Percentiles rank a stretch among this genome's conserved stretches.
Evolutionary conservation across 2,888 invertebrate genomes (phyloP).

Genomic region (Ypsolopha scabrella): DNA sequence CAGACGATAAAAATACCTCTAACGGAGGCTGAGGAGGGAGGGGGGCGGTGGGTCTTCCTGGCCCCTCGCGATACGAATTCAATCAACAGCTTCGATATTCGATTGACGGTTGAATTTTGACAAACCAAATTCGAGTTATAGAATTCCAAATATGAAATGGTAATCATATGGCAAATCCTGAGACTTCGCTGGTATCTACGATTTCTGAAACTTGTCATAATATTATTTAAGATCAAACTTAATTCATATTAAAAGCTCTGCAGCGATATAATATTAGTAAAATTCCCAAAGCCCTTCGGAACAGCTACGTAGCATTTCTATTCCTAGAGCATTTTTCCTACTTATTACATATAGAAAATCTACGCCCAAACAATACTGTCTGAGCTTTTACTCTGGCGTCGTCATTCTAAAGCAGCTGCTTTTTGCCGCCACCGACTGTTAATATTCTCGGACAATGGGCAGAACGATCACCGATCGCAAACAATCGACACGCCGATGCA

Average conservation of each 20-base stretch:
- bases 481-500: conserved; percentile 42
- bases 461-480: conserved; percentile 35
- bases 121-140: not conserved
- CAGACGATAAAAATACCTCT: conserved; percentile 65
- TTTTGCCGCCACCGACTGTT: conserved; percentile 38
- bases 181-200: not conserved
- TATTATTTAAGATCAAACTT: no score
- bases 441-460: conserved; percentile 51
- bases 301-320: no score
- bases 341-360: no score
- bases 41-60: not conserved
- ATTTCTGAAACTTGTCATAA: no score
- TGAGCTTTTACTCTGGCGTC: conserved; percentile 2
- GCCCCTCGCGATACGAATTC: conserved; percentile 55
- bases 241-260: no score
- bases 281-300: no score
- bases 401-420: conserved; percentile 20
- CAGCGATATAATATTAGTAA: no score
- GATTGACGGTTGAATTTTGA: conserved; percentile 26
- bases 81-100: conserved; percentile 49
- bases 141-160: no score
- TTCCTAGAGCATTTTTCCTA: no score
- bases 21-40: conserved; percentile 20
- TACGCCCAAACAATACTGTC: not conserved
- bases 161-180: not conserved